Evolutionary conservation across 2,888 invertebrate species (phyloP).

Genomic region (Gisinianus flammeolus): DNA sequence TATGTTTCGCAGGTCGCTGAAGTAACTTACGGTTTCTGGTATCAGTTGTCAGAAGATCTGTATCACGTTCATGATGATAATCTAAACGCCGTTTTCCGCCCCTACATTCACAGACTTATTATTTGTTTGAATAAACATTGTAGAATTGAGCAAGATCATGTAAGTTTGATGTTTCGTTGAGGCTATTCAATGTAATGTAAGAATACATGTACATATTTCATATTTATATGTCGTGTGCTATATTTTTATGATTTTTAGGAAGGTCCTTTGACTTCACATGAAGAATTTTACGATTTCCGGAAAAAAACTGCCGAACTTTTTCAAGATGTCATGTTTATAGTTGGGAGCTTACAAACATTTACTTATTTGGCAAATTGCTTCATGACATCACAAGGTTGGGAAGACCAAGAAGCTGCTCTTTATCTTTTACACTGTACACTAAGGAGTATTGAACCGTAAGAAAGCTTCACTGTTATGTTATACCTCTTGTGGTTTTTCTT

Average conservation of each 20-base stretch:
- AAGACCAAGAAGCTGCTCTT: constrained; percentile 55
- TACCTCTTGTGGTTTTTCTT: too few relatives aligned
- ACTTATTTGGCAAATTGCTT: constrained; percentile 48
- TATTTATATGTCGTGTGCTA: not conserved
- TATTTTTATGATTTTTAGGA: constrained; percentile 64
- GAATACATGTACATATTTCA: too few relatives aligned
- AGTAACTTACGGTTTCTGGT: constrained; percentile 92
- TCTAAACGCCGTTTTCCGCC: constrained; percentile 82
- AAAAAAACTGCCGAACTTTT: constrained; percentile 88
- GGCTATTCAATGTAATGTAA: too few relatives aligned
- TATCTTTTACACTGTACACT: constrained; percentile 53
- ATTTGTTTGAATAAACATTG: constrained; percentile 89
- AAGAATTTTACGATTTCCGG: constrained; percentile 85
- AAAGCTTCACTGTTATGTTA: not conserved
- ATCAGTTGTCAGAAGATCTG: constrained; percentile 89
- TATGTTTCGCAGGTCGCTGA: constrained; percentile 68
- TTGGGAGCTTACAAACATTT: constrained; percentile 67
- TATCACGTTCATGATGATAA: constrained; percentile 85
- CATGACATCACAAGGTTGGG: constrained; percentile 48
- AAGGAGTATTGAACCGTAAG: constrained; percentile 55
- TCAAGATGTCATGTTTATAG: constrained; percentile 95
- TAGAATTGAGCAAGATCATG: constrained; percentile 94
- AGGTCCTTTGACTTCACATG: constrained; percentile 80
- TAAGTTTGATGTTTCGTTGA: constrained; percentile 60
- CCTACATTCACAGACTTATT: constrained; percentile 89